Conservation (phyloP, 2,797 vertebrate genomes). For the Saxicola maurus region DNA sequence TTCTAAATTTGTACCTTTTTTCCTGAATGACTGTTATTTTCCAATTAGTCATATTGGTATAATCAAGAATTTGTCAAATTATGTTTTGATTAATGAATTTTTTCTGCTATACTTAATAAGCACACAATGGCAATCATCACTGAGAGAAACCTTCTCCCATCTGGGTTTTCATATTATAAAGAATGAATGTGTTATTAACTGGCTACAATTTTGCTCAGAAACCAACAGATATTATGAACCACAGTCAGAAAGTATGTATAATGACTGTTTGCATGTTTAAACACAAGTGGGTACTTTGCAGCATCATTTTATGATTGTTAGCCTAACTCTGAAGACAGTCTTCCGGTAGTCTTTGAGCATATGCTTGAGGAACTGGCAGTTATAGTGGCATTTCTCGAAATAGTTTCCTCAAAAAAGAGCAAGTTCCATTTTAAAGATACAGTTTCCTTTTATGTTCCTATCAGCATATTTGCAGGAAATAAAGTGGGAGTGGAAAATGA, state of each 20-base stretch:
- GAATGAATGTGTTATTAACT: slow-evolving; percentile 35
- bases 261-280: slow-evolving; percentile 36
- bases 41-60: slow-evolving; percentile 32
- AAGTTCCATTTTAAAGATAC: background rate
- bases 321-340: background rate
- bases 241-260: slow-evolving; percentile 24
- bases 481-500: background rate
- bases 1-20: slow-evolving; percentile 41
- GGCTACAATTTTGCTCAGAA: slow-evolving; percentile 17
- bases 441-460: background rate
- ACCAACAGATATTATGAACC: background rate
- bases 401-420: background rate
- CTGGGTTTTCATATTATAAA: slow-evolving; percentile 30
- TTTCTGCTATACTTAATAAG: slow-evolving; percentile 25
- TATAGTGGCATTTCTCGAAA: slow-evolving; percentile 6
- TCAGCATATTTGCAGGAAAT: background rate
- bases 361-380: slow-evolving; percentile 12
- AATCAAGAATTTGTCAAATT: slow-evolving; percentile 51
- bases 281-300: slow-evolving; percentile 32
- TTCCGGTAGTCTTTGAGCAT: background rate
- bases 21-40: slow-evolving; percentile 49
- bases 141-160: slow-evolving; percentile 33
- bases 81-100: slow-evolving; percentile 22
- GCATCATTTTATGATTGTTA: slow-evolving; percentile 25
- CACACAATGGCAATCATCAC: background rate